Base-by-base conservation (phyloP, 2,888 invertebrate genomes). In the Orthosia gracilis region DNA sequence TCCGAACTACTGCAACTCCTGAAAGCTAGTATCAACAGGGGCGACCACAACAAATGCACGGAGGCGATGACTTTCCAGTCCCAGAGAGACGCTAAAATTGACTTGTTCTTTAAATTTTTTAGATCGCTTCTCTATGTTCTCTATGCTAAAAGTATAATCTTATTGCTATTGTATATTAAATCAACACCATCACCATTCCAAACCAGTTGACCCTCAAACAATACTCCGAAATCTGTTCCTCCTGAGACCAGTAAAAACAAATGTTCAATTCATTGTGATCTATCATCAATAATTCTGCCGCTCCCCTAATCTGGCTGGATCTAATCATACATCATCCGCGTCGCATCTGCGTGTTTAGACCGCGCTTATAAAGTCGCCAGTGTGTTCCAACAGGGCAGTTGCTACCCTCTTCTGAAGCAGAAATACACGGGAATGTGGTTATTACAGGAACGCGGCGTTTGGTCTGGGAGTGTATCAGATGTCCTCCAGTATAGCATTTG, bases 291-390 rank as follows among this genome's bases (percentile, higher is more conserved):
- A 87, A 85, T 78, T 83, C 78, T 74, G 82, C 62, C 59, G 73
- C 66, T 76, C 87, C 90, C 90, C 88, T 90, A 90, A 91, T 91
- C 88, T 92, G 89, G 87, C 90, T 88, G 90, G 91, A 94, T 95
- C 94, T 95, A 94, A 95, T 95, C 94, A 92, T 94, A 91, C 90
- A 93, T 94, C 92, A 92, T 91, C 90, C 76, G 82, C 84, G 89
- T 87, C 94, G 89, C 94, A 94, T 94, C 94, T 95, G 95, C 89
- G 94, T 89, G 87, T 88, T 89, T 81, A 87, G 89, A 86, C 85
- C 88, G 79, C 88, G 85, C 91, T 94, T 92, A 91, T 87, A 91
- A 91, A 94, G 94, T 95, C 94, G 91, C 92, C 90, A 88, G 87
- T 94, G 94, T 93, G 88, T 88, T 81, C 88, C 91, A 89, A 92